phyloP scores from a whole-genome alignment of 2,113 vertebrate species.

The Athene cunicularia region DNA sequence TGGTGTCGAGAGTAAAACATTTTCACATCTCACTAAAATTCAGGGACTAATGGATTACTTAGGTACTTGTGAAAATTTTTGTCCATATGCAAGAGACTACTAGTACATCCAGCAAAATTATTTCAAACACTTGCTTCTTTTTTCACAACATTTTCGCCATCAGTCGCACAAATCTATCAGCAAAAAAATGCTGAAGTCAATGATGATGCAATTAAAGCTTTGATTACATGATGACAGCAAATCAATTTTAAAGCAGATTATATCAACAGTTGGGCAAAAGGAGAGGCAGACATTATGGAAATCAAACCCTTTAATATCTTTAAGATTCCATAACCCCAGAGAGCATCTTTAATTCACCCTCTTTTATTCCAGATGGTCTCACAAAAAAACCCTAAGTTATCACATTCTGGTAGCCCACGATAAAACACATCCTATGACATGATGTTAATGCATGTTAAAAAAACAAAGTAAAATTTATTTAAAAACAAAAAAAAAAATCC shows the following conservation, averaged over 20 bases:
- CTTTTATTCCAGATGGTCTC: slow-evolving; percentile 59
- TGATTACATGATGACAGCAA: slow-evolving; percentile 67
- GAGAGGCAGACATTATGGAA: slow-evolving; percentile 65
- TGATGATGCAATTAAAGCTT: slow-evolving; percentile 69
- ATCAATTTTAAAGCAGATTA: slow-evolving; percentile 68
- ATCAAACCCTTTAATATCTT: slow-evolving; percentile 63
- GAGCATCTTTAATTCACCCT: slow-evolving; percentile 62
- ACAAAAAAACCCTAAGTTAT: slow-evolving; percentile 17
- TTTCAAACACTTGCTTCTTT: background rate
- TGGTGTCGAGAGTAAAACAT: background rate
- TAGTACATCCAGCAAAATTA: background rate
- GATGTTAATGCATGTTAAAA: background rate
- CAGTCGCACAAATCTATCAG: slow-evolving; percentile 2
- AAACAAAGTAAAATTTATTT: background rate
- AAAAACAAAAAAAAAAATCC: background rate
- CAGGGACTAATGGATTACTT: background rate
- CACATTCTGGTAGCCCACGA: slow-evolving; percentile 37
- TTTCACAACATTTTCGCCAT: slow-evolving; percentile 34
- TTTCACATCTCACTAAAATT: background rate
- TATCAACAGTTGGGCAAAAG: slow-evolving; percentile 68
- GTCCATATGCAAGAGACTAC: background rate
- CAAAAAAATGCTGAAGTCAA: slow-evolving; percentile 49
- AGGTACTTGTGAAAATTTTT: background rate
- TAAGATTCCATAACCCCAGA: slow-evolving; percentile 59
- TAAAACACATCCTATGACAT: background rate